Percentiles rank a stretch among this genome's conserved stretches.
Conservation (phyloP, 1,140 invertebrate genomes). For the Saccostrea glomerata region DNA sequence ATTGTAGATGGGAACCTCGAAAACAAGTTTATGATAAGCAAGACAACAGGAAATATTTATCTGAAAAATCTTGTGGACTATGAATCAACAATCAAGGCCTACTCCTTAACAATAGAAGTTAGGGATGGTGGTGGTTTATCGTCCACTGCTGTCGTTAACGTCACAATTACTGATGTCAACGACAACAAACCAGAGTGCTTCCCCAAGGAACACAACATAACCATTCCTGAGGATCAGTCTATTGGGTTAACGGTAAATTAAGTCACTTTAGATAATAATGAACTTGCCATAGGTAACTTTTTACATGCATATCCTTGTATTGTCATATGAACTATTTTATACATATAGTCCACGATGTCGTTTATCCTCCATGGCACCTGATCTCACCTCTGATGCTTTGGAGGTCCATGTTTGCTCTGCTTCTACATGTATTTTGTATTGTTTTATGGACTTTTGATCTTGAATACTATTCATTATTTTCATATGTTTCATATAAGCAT, state of each 20-base stretch:
- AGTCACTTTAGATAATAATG: neutral
- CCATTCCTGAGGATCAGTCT: neutral
- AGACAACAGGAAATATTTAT: neutral
- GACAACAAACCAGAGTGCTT: neutral
- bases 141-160: neutral
- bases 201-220: neutral
- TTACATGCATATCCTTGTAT: neutral
- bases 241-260: neutral
- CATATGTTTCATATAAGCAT: too few species aligned
- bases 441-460: too few species aligned
- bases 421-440: too few species aligned
- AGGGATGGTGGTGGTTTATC: neutral
- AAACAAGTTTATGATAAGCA: neutral
- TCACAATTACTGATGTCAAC: constrained; percentile 15
- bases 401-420: too few species aligned
- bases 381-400: too few species aligned
- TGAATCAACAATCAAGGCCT: neutral
- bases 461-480: too few species aligned
- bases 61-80: neutral
- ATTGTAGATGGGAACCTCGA: neutral
- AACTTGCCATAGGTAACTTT: neutral
- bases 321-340: neutral
- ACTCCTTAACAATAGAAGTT: neutral
- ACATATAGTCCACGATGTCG: neutral
- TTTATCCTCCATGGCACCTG: too few species aligned